Evolutionary conservation across 2,888 invertebrate species (phyloP).

Genomic region (Notodonta dromedarius): DNA sequence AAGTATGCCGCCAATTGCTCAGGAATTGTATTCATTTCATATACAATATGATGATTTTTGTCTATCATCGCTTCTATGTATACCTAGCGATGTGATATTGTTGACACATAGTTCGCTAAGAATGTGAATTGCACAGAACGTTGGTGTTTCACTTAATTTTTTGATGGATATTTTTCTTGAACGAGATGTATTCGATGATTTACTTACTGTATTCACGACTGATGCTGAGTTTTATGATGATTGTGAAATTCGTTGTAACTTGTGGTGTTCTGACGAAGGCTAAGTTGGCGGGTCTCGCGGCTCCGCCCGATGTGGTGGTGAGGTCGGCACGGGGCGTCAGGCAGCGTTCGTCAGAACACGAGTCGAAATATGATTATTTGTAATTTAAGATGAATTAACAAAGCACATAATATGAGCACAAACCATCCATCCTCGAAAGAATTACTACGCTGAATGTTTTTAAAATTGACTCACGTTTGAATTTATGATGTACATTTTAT

Average conservation of each 20-base stretch:
- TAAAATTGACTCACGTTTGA: slow-evolving; percentile 80
- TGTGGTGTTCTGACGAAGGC: slow-evolving; percentile 41
- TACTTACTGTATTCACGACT: slow-evolving; percentile 74
- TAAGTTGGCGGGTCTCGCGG: slow-evolving; percentile 20
- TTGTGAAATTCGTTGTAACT: slow-evolving; percentile 61
- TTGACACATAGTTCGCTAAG: slow-evolving; percentile 68
- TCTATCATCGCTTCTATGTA: slow-evolving; percentile 63
- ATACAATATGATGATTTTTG: slow-evolving; percentile 68
- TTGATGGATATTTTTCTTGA: slow-evolving; percentile 79
- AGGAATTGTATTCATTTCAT: slow-evolving; percentile 80
- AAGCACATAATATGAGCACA: slow-evolving; percentile 80
- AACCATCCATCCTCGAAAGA: slow-evolving; percentile 81
- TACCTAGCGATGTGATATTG: slow-evolving; percentile 65
- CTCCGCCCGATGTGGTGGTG: slow-evolving; percentile 5
- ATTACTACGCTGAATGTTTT: slow-evolving; percentile 79
- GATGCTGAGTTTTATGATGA: slow-evolving; percentile 71
- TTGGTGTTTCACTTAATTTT: slow-evolving; percentile 82
- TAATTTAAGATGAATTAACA: slow-evolving; percentile 74
- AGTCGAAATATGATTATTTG: slow-evolving; percentile 76
- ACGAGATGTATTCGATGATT: slow-evolving; percentile 73
- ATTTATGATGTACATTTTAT: slow-evolving; percentile 83
- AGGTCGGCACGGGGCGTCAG: slow-evolving; percentile 7
- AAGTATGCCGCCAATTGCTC: slow-evolving; percentile 65
- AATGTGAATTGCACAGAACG: slow-evolving; percentile 78
- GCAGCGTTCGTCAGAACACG: slow-evolving; percentile 36